Evolutionary conservation across 2,888 invertebrate genomes (phyloP).

Genomic region (Cheilosia impressa): DNA sequence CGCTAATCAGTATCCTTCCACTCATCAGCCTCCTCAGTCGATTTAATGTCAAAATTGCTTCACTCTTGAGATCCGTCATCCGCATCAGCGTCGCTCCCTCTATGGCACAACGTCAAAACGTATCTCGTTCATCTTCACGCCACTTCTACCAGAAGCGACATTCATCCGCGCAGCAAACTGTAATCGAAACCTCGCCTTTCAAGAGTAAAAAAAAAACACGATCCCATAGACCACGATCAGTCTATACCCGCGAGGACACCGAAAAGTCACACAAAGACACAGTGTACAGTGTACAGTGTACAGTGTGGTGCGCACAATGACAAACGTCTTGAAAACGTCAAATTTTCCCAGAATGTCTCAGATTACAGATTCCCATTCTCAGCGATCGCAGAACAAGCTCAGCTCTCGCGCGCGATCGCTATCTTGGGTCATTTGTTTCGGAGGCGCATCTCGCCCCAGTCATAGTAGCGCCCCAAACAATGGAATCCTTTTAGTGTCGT

Average conservation of each 20-base stretch:
- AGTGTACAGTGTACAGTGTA: neutral
- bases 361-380: constrained; percentile 71
- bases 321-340: constrained; percentile 75
- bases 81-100: neutral
- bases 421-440: constrained; percentile 75
- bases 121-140: constrained; percentile 69
- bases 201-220: constrained; percentile 60
- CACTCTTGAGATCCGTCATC: constrained; percentile 49
- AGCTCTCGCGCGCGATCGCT: constrained; percentile 57
- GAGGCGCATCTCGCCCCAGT: constrained; percentile 17
- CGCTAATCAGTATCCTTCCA: constrained; percentile 49
- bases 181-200: constrained; percentile 75
- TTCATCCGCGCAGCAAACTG: constrained; percentile 35
- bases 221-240: constrained; percentile 71
- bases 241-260: constrained; percentile 52
- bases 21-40: constrained; percentile 58
- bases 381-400: constrained; percentile 22
- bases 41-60: constrained; percentile 70
- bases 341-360: constrained; percentile 76
- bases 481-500: constrained; percentile 77
- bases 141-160: constrained; percentile 47
- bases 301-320: constrained; percentile 50
- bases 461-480: constrained; percentile 74
- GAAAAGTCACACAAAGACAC: constrained; percentile 67
- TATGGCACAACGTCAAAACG: constrained; percentile 39